These are phyloP conservation scores for Parnassius smintheus DNA, from an alignment of 2,888 invertebrate genomes.

Conservation along the genomic window DNA sequence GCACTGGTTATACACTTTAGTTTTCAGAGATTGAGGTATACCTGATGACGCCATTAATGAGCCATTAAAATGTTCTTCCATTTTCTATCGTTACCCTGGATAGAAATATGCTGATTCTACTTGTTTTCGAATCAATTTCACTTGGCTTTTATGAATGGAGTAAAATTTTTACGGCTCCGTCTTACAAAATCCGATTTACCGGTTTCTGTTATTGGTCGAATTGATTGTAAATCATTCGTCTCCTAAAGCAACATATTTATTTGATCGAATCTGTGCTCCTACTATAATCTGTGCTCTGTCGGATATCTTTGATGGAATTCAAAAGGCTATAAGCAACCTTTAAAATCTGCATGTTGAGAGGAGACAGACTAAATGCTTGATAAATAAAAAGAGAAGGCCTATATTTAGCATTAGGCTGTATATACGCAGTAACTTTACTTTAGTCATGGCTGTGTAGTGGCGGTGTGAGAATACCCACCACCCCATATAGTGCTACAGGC, in stretches of 20 bases:
- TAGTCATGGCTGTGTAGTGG: no score
- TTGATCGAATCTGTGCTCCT: constrained; percentile 1
- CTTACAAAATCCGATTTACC: constrained; percentile 22
- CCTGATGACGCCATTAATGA: no score
- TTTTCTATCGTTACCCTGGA: neutral
- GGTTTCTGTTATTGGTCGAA: constrained; percentile 7
- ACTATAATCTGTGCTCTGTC: neutral
- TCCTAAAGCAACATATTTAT: constrained; percentile 4
- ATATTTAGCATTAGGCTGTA: no score
- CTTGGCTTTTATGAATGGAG: constrained; percentile 42
- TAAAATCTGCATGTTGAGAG: neutral
- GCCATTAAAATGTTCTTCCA: no score
- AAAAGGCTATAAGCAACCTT: constrained; percentile 15
- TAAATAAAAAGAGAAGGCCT: no score
- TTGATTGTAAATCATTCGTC: constrained; percentile 4
- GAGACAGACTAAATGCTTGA: no score
- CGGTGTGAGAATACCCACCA: no score
- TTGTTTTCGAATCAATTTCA: constrained; percentile 39
- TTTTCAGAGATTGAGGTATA: no score
- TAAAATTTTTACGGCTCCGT: constrained; percentile 49
- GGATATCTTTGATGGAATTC: constrained; percentile 8
- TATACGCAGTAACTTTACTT: no score
- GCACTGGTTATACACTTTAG: no score
- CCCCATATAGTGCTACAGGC: no score
- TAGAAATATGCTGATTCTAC: constrained; percentile 33